Conservation (phyloP, 2,888 invertebrate species). For the Pseudococcus viburni region DNA sequence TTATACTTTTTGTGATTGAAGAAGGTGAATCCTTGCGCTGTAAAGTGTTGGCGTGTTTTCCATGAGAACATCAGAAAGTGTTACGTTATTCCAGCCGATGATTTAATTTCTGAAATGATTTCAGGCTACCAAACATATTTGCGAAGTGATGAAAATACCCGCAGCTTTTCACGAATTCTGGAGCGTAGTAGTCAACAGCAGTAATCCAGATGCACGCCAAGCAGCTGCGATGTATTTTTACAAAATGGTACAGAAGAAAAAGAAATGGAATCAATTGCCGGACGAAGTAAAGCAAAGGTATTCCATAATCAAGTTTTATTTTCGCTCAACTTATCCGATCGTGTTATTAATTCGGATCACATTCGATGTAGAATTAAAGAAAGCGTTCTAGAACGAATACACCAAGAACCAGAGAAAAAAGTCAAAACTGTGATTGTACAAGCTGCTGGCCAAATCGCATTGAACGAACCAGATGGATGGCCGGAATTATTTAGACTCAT, state of each 20-base stretch:
- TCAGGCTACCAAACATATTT: slow-evolving; percentile 36
- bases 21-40: not conserved
- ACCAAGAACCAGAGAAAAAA: slow-evolving; percentile 59
- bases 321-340: too few relatives aligned
- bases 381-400: slow-evolving; percentile 59
- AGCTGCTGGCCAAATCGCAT: slow-evolving; percentile 57
- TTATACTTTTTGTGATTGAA: not conserved
- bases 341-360: not conserved
- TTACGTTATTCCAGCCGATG: not conserved
- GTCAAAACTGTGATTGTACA: slow-evolving; percentile 63
- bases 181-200: slow-evolving; percentile 54
- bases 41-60: not conserved
- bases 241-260: slow-evolving; percentile 56
- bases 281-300: slow-evolving; percentile 42
- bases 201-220: slow-evolving; percentile 60
- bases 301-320: not conserved
- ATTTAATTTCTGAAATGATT: not conserved
- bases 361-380: slow-evolving; percentile 38
- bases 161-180: slow-evolving; percentile 57
- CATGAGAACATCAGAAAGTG: not conserved
- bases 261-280: slow-evolving; percentile 55
- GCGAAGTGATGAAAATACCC: slow-evolving; percentile 48
- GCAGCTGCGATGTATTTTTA: slow-evolving; percentile 60
- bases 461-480: slow-evolving; percentile 60
- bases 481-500: slow-evolving; percentile 42